phyloP scores from a whole-genome alignment of 2,888 invertebrate species.

The Drymonia ruficornis region DNA sequence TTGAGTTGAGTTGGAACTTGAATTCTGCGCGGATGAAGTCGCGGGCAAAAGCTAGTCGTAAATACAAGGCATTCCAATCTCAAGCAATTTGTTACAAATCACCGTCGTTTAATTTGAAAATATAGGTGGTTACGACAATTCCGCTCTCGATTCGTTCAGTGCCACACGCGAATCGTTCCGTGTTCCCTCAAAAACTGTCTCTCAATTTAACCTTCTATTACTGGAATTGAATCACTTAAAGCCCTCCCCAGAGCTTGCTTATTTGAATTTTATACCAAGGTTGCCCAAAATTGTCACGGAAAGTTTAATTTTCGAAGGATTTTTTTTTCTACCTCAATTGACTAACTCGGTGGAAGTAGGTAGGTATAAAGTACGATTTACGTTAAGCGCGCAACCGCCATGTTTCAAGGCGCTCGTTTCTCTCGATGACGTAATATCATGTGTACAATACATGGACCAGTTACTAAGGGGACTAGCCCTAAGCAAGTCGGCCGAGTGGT shows the following conservation, averaged over 20 bases:
- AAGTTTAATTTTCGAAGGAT: slow-evolving; percentile 30
- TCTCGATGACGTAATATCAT: too few species aligned
- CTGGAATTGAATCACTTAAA: slow-evolving; percentile 48
- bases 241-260: slow-evolving; percentile 32
- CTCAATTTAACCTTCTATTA: slow-evolving; percentile 47
- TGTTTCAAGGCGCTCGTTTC: too few species aligned
- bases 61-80: neutral
- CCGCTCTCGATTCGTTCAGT: neutral
- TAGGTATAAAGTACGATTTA: too few species aligned
- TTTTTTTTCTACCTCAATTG: slow-evolving; percentile 18
- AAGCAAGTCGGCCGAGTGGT: too few species aligned
- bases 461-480: too few species aligned
- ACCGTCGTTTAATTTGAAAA: neutral
- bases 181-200: slow-evolving; percentile 21
- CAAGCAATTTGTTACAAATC: neutral
- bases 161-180: slow-evolving; percentile 1
- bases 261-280: slow-evolving; percentile 39
- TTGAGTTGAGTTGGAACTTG: too few species aligned
- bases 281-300: slow-evolving; percentile 27
- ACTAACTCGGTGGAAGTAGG: slow-evolving; percentile 14
- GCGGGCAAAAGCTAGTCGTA: neutral
- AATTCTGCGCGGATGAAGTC: too few species aligned
- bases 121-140: slow-evolving; percentile 1
- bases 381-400: too few species aligned
- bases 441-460: too few species aligned